Base-by-base conservation (phyloP, 1,140 invertebrate genomes). In the Arctopsyche grandis region DNA sequence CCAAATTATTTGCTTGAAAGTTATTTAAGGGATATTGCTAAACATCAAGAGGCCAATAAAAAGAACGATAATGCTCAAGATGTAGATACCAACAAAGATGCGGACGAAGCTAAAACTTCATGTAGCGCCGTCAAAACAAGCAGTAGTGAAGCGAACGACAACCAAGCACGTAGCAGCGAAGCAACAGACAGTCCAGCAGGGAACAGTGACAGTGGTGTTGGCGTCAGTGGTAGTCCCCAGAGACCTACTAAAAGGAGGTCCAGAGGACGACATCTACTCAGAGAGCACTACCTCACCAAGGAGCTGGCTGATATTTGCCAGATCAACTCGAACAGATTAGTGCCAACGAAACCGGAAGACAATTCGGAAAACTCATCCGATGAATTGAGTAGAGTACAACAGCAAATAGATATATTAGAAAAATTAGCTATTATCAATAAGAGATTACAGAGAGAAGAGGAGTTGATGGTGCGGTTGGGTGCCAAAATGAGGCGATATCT, bases 1-100 rank as follows among this genome's bases (percentile, higher is more conserved):
- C 92, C 92, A 48, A 94, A 96, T 85, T 96, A 96, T 85, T 89
- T 96, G 16, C 89, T 95, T 0, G 93, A 95, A 84, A 93, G 94
- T 0, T 96, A 96, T 84, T 86, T 95, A 5, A 83, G 88, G 63
- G 87, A 88, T 75, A 83, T 89, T 0, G 87, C 80, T 12, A 77
- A 76, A 66, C 63, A 81, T 75, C 76, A 84, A 69, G 86, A 87
- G 58, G 83, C 79, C 77, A 78, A 83, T 14, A 80, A 81, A 12
- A 66, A 52, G 12, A 29, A 3, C 19, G 76, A 80, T 46, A 48
- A 22, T 10, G 5, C 19, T 16, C 63, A 48, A 46, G 77, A 77
- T 12, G 24, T 19, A 9, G 75, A 79, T 19, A 43, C 78, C 1
- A 79, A 77, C 21, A 77, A 43, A 21, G 24, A 43, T 22, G 69